Evolutionary conservation across 2,113 vertebrate species (phyloP).

Genomic region (Nothocercus nigrocapillus): DNA sequence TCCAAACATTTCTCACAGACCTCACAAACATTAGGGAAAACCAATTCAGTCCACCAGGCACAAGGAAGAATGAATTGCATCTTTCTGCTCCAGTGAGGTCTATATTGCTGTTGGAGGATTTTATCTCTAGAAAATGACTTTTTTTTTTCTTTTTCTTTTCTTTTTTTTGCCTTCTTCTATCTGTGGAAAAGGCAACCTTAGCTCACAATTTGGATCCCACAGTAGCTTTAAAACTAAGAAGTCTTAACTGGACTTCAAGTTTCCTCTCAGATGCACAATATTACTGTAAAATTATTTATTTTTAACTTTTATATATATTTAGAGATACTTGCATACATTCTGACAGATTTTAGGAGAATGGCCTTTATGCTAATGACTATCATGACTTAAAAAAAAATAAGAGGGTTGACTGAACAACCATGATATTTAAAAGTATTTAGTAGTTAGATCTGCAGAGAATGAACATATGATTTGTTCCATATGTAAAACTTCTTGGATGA

Average conservation of each 20-base stretch:
- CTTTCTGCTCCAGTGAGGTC: constrained; percentile 19
- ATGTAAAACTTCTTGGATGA: background rate
- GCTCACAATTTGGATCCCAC: background rate
- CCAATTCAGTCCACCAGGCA: background rate
- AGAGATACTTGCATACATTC: background rate
- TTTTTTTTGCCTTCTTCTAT: background rate
- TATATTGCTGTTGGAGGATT: background rate
- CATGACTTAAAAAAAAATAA: background rate
- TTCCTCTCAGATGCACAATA: background rate
- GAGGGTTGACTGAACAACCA: background rate
- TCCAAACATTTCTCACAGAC: constrained; percentile 52
- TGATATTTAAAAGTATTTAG: background rate
- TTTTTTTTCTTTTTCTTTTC: constrained; percentile 6
- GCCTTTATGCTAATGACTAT: background rate
- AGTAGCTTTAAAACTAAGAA: background rate
- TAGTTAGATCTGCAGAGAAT: background rate
- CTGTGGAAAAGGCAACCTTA: background rate
- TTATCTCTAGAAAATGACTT: background rate
- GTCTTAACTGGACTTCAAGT: background rate
- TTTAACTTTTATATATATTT: background rate
- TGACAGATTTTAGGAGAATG: background rate
- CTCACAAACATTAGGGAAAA: background rate
- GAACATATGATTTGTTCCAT: background rate
- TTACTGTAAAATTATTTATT: background rate
- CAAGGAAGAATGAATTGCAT: background rate